These are phyloP conservation scores for Mimachlamys varia DNA, from an alignment of 2,888 invertebrate genomes.

Conservation along the genomic window DNA sequence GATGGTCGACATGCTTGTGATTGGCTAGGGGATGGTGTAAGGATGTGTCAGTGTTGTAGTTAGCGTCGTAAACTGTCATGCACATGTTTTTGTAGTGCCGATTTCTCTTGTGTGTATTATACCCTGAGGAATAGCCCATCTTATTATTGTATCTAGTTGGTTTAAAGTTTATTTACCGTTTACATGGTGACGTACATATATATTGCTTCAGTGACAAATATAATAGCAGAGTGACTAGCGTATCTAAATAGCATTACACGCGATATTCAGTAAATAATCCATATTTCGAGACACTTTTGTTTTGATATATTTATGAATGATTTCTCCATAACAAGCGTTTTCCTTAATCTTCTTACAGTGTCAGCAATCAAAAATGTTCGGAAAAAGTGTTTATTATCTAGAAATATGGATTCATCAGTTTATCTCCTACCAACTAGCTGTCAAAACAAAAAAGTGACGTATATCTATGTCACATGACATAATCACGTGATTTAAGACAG, in stretches of 20 bases:
- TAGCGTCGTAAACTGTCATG: not conserved
- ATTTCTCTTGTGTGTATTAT: not conserved
- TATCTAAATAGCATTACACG: not conserved
- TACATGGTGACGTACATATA: conserved; percentile 21
- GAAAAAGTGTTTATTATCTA: not conserved
- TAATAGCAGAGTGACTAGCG: not conserved
- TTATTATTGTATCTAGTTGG: not conserved
- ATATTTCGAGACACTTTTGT: not conserved
- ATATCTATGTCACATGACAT: not conserved
- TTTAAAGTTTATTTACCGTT: not conserved
- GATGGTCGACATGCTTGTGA: not conserved
- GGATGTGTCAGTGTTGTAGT: not conserved
- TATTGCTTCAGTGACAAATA: not conserved
- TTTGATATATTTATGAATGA: not conserved
- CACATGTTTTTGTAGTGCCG: not conserved
- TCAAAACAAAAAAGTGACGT: not conserved
- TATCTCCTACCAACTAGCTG: not conserved
- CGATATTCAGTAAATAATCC: not conserved
- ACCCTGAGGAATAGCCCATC: not conserved
- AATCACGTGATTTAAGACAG: not conserved
- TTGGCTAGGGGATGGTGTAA: not conserved
- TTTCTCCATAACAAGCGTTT: too few species aligned
- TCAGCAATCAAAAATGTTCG: too few species aligned
- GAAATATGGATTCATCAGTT: not conserved
- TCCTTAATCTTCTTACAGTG: too few species aligned